Base-by-base conservation (phyloP, 2,888 invertebrate species). In the Ennomos quercinarius region DNA sequence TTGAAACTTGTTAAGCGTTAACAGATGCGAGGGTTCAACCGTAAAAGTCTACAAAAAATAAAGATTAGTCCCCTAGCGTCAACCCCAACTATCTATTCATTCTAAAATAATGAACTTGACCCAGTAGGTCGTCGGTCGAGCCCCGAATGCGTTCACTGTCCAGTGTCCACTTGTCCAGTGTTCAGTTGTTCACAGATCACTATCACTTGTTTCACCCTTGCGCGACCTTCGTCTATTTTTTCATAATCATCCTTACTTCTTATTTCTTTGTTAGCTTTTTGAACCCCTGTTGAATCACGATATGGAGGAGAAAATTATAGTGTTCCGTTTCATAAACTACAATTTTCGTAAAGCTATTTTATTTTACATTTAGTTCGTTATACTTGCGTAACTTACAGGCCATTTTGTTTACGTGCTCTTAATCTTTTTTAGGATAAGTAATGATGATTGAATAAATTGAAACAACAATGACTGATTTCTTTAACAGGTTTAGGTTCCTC, bases 41-140 rank as follows among this genome's bases (percentile, higher is more conserved):
- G 27, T 13, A 51, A 44, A 59, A 45, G 39, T 10, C 35, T 2
- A 48, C 51, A 61, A 55, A 52, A 55, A 61, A 41, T 46, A 27
- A 27, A 27, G 41, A 34, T 39, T n/a, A 47, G n/a, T 39, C 52
- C 53, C 53, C 39, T 37, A 40, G 37, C 49, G 27, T 35, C 51
- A 42, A 41, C 54, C 48, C 41, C 34, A 38, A 51, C 57, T 55
- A 59, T 67, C 70, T 77, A 77, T 77, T 78, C 74, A 76, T 74
- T 73, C 74, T 73, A 73, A 75, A 78, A 81, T 79, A 83, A 84
- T 82, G 81, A 87, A 86, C 86, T 88, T 88, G 88, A 89, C 88
- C 87, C 74, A 80, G 77, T 76, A 64, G 74, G 69, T 70, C 70
- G 70, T 64, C 61, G 57, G 66, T 55, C 68, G 72, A 68, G 63